Percentiles rank a stretch among this genome's conserved stretches.
Conservation (phyloP, 2,113 vertebrate species). For the Cololabis saira region DNA sequence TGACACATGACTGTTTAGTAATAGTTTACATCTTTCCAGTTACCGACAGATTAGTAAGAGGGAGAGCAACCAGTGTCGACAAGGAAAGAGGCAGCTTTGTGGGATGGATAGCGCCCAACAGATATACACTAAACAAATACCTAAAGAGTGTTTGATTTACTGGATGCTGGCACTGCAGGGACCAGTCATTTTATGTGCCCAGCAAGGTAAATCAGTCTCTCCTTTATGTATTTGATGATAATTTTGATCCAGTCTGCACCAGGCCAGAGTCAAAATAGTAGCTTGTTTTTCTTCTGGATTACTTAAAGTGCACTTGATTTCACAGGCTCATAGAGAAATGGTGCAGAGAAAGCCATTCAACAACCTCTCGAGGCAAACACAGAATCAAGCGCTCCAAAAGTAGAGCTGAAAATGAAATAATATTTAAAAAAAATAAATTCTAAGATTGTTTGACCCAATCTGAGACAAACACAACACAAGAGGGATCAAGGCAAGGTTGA, state of each 20-base stretch:
- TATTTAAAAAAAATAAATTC: conserved; percentile 25
- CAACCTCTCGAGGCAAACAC: conserved; percentile 47
- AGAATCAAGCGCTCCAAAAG: conserved; percentile 75
- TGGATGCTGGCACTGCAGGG: conserved; percentile 21
- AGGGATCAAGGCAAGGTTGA: conserved; percentile 71
- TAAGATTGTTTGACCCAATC: conserved; percentile 58
- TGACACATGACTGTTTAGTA: conserved; percentile 19
- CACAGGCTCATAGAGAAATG: conserved; percentile 46
- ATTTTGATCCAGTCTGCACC: conserved; percentile 75
- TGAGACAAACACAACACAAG: conserved; percentile 68
- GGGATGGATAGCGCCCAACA: conserved; percentile 60
- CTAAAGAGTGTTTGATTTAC: conserved; percentile 71
- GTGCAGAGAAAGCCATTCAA: conserved; percentile 57
- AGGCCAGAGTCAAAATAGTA: conserved; percentile 76
- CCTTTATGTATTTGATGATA: conserved; percentile 74
- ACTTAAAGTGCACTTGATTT: conserved; percentile 75
- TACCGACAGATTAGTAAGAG: conserved; percentile 32
- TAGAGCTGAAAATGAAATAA: conserved; percentile 61
- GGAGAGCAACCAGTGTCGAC: conserved; percentile 36
- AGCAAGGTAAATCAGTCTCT: conserved; percentile 67
- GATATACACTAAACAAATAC: conserved; percentile 74
- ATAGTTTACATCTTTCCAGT: conserved; percentile 38
- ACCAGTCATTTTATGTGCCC: conserved; percentile 29
- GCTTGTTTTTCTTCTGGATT: conserved; percentile 52
- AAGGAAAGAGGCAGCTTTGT: conserved; percentile 61